These are phyloP conservation scores for Fistularia commersonii DNA, from an alignment of 2,797 vertebrate species.

Conservation along the genomic window DNA sequence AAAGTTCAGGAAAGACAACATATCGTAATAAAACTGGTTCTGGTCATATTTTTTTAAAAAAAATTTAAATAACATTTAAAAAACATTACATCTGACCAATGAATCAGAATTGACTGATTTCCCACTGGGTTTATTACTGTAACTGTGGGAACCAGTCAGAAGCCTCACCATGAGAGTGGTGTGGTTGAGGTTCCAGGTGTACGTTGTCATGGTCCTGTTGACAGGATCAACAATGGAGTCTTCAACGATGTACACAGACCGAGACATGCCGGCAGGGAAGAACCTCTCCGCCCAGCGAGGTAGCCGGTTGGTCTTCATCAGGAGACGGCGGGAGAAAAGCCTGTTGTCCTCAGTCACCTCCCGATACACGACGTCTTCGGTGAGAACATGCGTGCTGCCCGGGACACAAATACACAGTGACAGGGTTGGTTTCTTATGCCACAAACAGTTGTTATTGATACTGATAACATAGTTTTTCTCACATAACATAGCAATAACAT, in stretches of 20 bases:
- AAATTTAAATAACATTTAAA: no score
- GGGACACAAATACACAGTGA: conserved; percentile 17
- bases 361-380: conserved; percentile 79
- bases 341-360: conserved; percentile 74
- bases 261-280: conserved; percentile 87
- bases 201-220: conserved; percentile 87
- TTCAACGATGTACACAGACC: conserved; percentile 91
- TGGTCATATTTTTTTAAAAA: no score
- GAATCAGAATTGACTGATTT: no score
- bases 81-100: no score
- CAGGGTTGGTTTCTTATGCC: conserved; percentile 3
- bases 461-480: no score
- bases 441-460: conserved; percentile 1
- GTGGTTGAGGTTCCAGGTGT: conserved; percentile 97
- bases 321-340: conserved; percentile 74
- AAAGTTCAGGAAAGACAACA: no score
- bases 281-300: conserved; percentile 91
- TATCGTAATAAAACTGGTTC: no score
- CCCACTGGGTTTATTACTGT: no score
- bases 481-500: no score
- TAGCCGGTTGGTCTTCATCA: conserved; percentile 91
- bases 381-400: conserved; percentile 76
- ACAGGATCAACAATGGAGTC: conserved; percentile 90
- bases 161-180: conserved; percentile 88
- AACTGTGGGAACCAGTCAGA: no score